Evolutionary conservation across 1,140 invertebrate species (phyloP), one percentile per base, ranked within the genome.

Genomic region (Muscidifurax raptorellus): DNA sequence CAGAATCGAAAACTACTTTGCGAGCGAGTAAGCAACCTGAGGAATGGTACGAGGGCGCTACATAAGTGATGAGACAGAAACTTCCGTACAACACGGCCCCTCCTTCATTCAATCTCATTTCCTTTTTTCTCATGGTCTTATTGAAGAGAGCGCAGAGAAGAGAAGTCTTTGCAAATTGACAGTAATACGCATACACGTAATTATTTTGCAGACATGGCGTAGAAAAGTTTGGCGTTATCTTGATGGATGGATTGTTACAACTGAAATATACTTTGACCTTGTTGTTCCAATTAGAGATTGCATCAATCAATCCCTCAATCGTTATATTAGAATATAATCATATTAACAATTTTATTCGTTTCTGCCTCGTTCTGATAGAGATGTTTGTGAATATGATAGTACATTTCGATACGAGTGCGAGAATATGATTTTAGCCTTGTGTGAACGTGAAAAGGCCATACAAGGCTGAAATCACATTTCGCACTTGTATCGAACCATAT

Each of bases 41-140:
- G 52, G 5, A 59, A 59, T n/a, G 22, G 52, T 18, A 69, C 10
- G 12, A 28, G 27, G 67, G 28, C 25, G 67, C 27, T 69, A 69
- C 67, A 69, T 69, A 69, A 69, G 67, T 69, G 67, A 69, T 30
- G 67, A 69, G 28, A 30, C 30, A 28, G 28, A 69, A 69, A 69
- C 67, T 69, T 69, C 27, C 25, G n/a, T 5, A 67, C 27, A 28
- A 28, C 66, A 67, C n/a, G 66, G 66, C 25, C 18, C 52, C 52
- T 59, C 10, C 67, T 30, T n/a, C 3, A 69, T 28, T 69, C 67
- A 69, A 69, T 3, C 18, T 69, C 67, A 10, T 30, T 69, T 69
- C 28, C 5, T 69, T 30, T 30, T 59, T 59, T 59, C 6, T 7
- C 52, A 22, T 18, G 22, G 47, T 52, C 52, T 22, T 59, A n/a